A percentile compares a stretch with the other conserved stretches of the same genome.
phyloP scores from a whole-genome alignment of 1,140 invertebrate genomes.

The Eurosta solidaginis region DNA sequence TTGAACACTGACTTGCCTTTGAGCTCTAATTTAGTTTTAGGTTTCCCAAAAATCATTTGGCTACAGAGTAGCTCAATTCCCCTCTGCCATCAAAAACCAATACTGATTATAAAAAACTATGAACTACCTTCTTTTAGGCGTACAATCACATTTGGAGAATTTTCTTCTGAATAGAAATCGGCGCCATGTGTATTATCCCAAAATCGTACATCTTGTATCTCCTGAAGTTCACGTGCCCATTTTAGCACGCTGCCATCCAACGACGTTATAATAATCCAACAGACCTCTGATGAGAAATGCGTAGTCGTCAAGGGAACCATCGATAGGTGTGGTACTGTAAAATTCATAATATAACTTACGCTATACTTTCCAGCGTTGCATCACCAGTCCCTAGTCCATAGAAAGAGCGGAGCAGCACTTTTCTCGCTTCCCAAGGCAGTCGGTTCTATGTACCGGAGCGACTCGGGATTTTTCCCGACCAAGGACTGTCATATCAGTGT shows the following conservation, averaged over 20 bases:
- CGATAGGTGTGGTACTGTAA: constrained; percentile 66
- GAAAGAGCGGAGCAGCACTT: constrained; percentile 79
- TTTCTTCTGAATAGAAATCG: constrained; percentile 76
- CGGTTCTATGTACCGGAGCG: constrained; percentile 69
- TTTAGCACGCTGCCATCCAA: constrained; percentile 76
- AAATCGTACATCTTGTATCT: constrained; percentile 82
- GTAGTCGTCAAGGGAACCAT: constrained; percentile 90
- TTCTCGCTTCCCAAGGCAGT: constrained; percentile 71
- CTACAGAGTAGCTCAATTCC: no score
- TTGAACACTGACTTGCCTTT: no score
- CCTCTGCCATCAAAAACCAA: no score
- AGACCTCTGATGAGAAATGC: constrained; percentile 86
- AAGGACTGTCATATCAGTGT: no score
- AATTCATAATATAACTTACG: constrained; percentile 39
- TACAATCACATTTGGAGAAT: constrained; percentile 75
- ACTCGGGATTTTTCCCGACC: no score
- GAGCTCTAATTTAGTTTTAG: no score
- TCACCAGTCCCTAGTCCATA: constrained; percentile 71
- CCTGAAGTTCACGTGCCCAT: constrained; percentile 82
- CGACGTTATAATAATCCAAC: constrained; percentile 84
- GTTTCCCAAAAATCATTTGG: no score
- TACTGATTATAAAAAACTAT: no score
- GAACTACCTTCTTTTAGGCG: constrained; percentile 85
- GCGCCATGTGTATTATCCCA: constrained; percentile 78
- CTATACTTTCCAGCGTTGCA: constrained; percentile 58